phyloP scores from a whole-genome alignment of 2,113 vertebrate genomes.

The Callochromis pleurospilus region DNA sequence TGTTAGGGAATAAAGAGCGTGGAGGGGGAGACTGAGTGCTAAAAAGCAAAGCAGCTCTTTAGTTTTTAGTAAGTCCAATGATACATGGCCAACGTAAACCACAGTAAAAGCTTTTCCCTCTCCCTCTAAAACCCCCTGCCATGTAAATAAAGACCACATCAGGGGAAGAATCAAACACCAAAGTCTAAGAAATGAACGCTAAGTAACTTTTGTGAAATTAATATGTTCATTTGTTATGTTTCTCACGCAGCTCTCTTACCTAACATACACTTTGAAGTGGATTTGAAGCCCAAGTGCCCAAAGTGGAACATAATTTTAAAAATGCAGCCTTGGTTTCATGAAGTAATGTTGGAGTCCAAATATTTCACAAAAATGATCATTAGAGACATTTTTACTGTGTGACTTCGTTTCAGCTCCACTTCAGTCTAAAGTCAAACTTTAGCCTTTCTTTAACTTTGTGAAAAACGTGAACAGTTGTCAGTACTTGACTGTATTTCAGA shows the following conservation, averaged over 20 bases:
- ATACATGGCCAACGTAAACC: conserved; percentile 61
- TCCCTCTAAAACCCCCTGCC: conserved; percentile 39
- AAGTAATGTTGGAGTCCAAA: background rate
- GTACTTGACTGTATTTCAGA: background rate
- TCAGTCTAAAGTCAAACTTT: background rate
- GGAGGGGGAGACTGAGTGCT: conserved; percentile 19
- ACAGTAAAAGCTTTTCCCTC: conserved; percentile 64
- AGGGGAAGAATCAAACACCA: background rate
- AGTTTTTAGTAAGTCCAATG: conserved; percentile 45
- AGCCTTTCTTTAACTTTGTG: background rate
- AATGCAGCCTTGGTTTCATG: background rate
- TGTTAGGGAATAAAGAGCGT: conserved; percentile 51
- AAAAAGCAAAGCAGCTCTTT: conserved; percentile 38
- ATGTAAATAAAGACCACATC: conserved; percentile 65
- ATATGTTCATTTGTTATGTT: background rate
- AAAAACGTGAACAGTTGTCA: background rate
- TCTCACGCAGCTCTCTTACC: background rate
- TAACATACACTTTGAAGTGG: background rate
- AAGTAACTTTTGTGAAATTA: conserved; percentile 16
- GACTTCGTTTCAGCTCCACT: background rate
- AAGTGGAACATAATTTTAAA: background rate
- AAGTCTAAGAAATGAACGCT: conserved; percentile 23
- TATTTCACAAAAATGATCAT: background rate
- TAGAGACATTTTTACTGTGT: background rate
- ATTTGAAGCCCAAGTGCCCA: background rate